Percentiles rank a stretch among this genome's conserved stretches.
Evolutionary conservation across 2,888 invertebrate species (phyloP).

Genomic region (Thereva nobilitata): DNA sequence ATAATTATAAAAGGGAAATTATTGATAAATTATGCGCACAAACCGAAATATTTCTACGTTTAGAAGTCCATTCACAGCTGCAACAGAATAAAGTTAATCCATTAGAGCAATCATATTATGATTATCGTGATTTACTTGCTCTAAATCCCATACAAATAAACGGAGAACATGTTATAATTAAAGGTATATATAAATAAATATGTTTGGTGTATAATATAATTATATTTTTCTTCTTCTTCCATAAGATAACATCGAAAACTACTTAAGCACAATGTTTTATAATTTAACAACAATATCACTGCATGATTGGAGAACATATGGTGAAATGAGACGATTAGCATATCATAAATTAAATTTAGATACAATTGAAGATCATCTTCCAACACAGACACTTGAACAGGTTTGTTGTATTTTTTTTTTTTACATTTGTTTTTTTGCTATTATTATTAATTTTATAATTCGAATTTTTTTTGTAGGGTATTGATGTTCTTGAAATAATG

Average conservation of each 20-base stretch:
- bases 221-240: slow-evolving; percentile 32
- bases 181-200: slow-evolving; percentile 59
- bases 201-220: slow-evolving; percentile 28
- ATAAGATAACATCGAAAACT: slow-evolving; percentile 75
- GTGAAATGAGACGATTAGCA: slow-evolving; percentile 94
- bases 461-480: slow-evolving; percentile 62
- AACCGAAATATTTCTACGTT: slow-evolving; percentile 89
- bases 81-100: slow-evolving; percentile 75
- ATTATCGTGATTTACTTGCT: slow-evolving; percentile 66
- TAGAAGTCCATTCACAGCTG: slow-evolving; percentile 90
- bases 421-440: not conserved
- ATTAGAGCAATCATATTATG: slow-evolving; percentile 65
- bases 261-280: slow-evolving; percentile 93
- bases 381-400: slow-evolving; percentile 95
- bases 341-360: slow-evolving; percentile 77
- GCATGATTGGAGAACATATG: slow-evolving; percentile 97
- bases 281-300: slow-evolving; percentile 95
- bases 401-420: too few species aligned
- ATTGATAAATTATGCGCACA: slow-evolving; percentile 77
- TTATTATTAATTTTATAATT: slow-evolving; percentile 1
- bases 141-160: slow-evolving; percentile 63
- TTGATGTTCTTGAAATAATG: slow-evolving; percentile 97
- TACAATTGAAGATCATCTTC: slow-evolving; percentile 90
- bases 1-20: slow-evolving; percentile 62
- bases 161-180: slow-evolving; percentile 66